phyloP scores from a whole-genome alignment of 1,140 invertebrate genomes.

The Kradibia gibbosae region DNA sequence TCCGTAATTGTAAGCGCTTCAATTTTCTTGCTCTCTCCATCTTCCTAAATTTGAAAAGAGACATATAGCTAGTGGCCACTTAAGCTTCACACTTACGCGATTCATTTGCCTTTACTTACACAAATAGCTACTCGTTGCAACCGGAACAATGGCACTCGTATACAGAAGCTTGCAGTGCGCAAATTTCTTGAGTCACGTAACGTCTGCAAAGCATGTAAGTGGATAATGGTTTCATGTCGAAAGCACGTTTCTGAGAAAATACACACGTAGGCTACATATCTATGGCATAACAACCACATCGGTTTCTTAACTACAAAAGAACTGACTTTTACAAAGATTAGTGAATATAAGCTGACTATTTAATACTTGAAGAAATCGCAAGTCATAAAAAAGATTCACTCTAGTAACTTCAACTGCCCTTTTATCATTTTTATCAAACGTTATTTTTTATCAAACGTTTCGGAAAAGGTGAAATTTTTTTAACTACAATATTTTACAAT shows the following conservation, averaged over 20 bases:
- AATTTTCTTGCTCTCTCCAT: neutral
- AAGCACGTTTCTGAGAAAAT: slow-evolving; percentile 9
- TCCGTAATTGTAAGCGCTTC: slow-evolving; percentile 9
- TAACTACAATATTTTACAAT: too few species aligned
- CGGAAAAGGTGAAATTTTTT: too few species aligned
- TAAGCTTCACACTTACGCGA: neutral
- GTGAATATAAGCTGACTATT: neutral
- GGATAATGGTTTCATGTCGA: slow-evolving; percentile 46
- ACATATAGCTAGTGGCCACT: neutral
- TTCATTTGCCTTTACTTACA: neutral
- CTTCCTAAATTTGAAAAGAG: neutral
- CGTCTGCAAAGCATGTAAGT: slow-evolving; percentile 45
- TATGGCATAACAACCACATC: neutral
- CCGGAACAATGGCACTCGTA: neutral
- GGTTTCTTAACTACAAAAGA: neutral
- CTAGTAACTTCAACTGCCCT: too few species aligned
- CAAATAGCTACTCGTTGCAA: neutral
- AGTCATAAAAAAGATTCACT: too few species aligned
- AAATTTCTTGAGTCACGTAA: neutral
- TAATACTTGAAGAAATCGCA: neutral
- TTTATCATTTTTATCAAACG: too few species aligned
- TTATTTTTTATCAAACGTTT: too few species aligned
- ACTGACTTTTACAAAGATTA: neutral
- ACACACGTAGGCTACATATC: neutral
- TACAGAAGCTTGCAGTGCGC: neutral